A percentile compares a stretch with the other conserved stretches of the same genome.
phyloP scores from a whole-genome alignment of 2,113 vertebrate species.

The Campylomormyrus tamandua region DNA sequence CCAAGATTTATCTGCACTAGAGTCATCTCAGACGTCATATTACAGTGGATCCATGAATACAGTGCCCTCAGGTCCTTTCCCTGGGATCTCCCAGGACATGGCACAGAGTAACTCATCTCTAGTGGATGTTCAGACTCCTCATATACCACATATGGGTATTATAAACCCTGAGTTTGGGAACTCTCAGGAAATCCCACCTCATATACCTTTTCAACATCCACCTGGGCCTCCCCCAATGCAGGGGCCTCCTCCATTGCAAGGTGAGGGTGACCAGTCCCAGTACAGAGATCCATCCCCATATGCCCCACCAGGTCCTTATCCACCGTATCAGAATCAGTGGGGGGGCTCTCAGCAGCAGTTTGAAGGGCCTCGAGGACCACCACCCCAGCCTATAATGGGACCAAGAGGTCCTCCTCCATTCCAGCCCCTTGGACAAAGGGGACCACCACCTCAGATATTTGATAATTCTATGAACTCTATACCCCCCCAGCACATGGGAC shows the following conservation, averaged over 20 bases:
- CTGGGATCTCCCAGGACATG: constrained; percentile 53
- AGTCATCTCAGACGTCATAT: constrained; percentile 46
- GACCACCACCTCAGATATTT: constrained; percentile 56
- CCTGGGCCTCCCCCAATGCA: constrained; percentile 18
- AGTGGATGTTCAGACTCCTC: constrained; percentile 48
- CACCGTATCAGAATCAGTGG: constrained; percentile 63
- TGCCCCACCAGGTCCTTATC: constrained; percentile 46
- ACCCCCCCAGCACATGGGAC: constrained; percentile 63
- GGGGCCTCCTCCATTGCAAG: constrained; percentile 46
- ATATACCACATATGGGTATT: constrained; percentile 44
- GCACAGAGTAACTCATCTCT: constrained; percentile 25
- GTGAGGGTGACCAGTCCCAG: constrained; percentile 48
- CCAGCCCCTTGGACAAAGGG: constrained; percentile 53
- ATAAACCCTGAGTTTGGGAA: constrained; percentile 50
- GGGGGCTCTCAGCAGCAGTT: constrained; percentile 44
- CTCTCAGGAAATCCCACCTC: constrained; percentile 46
- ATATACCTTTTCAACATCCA: constrained; percentile 53
- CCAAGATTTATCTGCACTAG: constrained; percentile 64
- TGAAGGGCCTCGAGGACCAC: constrained; percentile 46
- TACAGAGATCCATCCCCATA: constrained; percentile 33
- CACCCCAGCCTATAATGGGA: constrained; percentile 57
- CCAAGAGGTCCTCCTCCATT: constrained; percentile 55
- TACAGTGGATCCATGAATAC: constrained; percentile 41
- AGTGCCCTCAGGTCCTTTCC: constrained; percentile 44
- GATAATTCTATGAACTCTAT: constrained; percentile 57